Percentiles rank a stretch among this genome's conserved stretches.
Conservation (phyloP, 2,888 invertebrate species). For the Drosophila vallismaia region DNA sequence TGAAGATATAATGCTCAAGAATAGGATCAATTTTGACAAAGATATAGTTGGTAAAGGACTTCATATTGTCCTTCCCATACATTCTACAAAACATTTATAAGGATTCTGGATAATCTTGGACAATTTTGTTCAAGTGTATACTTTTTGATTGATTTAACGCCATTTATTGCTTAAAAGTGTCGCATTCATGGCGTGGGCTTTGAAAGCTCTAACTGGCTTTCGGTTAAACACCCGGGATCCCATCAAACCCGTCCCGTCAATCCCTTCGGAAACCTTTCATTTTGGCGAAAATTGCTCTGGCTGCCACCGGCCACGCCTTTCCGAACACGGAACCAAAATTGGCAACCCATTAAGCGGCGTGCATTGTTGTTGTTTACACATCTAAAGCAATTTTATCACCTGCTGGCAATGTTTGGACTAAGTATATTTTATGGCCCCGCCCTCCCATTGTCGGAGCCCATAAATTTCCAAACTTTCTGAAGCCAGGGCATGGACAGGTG, state of each 20-base stretch:
- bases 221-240: background rate
- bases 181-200: background rate
- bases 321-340: constrained; percentile 44
- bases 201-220: constrained; percentile 14
- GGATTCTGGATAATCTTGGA: too few relatives aligned
- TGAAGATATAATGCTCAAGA: too few relatives aligned
- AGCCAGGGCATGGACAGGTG: background rate
- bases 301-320: constrained; percentile 31
- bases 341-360: constrained; percentile 54
- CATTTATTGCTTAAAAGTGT: background rate
- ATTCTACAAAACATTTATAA: too few relatives aligned
- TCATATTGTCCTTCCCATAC: too few relatives aligned
- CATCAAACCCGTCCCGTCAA: constrained; percentile 21
- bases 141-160: background rate
- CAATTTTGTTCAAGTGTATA: too few relatives aligned
- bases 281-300: constrained; percentile 28
- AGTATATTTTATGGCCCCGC: constrained; percentile 49
- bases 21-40: background rate
- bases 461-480: constrained; percentile 48
- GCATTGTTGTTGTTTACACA: constrained; percentile 50
- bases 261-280: constrained; percentile 21
- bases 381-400: constrained; percentile 58
- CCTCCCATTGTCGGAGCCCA: constrained; percentile 36
- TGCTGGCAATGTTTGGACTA: constrained; percentile 43
- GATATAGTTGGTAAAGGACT: background rate